Base-by-base conservation (phyloP, 2,797 vertebrate genomes). In the Paguma larvata region DNA sequence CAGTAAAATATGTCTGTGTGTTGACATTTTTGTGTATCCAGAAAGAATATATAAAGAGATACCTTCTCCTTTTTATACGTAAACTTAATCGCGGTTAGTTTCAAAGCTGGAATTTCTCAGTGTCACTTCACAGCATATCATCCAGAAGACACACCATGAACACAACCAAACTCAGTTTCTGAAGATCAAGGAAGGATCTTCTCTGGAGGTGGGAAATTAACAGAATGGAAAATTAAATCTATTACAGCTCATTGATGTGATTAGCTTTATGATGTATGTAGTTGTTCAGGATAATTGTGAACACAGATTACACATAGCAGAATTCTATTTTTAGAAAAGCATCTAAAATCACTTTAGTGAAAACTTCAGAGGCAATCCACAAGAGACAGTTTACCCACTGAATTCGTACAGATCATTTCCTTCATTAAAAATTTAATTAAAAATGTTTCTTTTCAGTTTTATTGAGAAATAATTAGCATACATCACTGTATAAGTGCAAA, bases 161-260 rank as follows among this genome's bases (percentile, higher is more conserved):
- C 8, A 73, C 15, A 48, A 85, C 19, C 38, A 51, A 77, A 51
- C 5, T 75, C 32, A 9, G n/a, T 38, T 86, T 84, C 78, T 89
- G 18, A 87, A 85, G 16, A 93, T 21, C 38, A 94, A 92, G 10
- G 63, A 27, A 75, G 62, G 30, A 41, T 2, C 30, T 32, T 3
- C 5, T 79, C 7, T 25, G 41, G 34, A 56, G 63, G n/a, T 73
- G n/a, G 85, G 96, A 89, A 86, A 72, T 51, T 51, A 84, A 75
- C 0, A 4, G 23, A 79, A 75, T 80, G 83, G 70, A 97, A 97
- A 98, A 89, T 86, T 70, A 73, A 83, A 75, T 78, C 21, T 77
- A 13, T 63, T 38, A 75, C 14, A 89, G 73, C n/a, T 78, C 27
- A 77, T 34, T 80, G 65, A 88, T 63, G 18, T 59, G 83, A 92